Evolutionary conservation across 2,113 vertebrate species (phyloP).

Genomic region (Petaurus breviceps): DNA sequence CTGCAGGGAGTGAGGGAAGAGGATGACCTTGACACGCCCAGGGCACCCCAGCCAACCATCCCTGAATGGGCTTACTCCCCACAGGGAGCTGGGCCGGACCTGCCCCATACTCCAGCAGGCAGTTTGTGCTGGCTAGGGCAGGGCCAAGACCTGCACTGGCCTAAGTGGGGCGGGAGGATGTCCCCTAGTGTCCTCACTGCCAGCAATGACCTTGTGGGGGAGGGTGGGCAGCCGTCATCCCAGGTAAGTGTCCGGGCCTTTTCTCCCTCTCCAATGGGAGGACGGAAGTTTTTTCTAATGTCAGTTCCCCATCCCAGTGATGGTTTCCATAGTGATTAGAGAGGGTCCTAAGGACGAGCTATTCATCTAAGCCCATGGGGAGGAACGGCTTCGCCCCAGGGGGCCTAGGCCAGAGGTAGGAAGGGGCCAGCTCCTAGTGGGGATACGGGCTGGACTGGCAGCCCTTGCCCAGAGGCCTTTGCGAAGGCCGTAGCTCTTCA

Average conservation of each 20-base stretch:
- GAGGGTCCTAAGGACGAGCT: too few species aligned
- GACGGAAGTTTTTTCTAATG: too few species aligned
- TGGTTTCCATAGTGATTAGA: background rate
- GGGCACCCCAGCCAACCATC: background rate
- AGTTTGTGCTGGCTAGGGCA: too few species aligned
- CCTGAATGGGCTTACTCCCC: background rate
- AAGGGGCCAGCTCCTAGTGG: background rate
- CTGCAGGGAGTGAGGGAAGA: background rate
- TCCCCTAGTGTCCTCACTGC: too few species aligned
- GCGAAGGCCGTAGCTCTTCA: background rate
- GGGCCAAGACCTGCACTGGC: too few species aligned
- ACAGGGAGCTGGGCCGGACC: background rate
- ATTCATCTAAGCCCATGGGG: too few species aligned
- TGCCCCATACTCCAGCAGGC: too few species aligned
- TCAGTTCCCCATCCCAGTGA: too few species aligned
- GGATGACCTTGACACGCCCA: background rate
- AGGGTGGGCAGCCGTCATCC: background rate
- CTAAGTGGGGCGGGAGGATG: too few species aligned
- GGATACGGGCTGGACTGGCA: background rate
- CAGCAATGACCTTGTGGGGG: background rate
- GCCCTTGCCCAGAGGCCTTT: background rate
- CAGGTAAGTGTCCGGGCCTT: background rate
- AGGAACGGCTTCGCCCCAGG: too few species aligned
- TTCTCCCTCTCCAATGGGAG: too few species aligned
- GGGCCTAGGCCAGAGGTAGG: too few species aligned